Evolutionary conservation across 1,140 invertebrate species (phyloP).

Genomic region (Cotesia vestalis): DNA sequence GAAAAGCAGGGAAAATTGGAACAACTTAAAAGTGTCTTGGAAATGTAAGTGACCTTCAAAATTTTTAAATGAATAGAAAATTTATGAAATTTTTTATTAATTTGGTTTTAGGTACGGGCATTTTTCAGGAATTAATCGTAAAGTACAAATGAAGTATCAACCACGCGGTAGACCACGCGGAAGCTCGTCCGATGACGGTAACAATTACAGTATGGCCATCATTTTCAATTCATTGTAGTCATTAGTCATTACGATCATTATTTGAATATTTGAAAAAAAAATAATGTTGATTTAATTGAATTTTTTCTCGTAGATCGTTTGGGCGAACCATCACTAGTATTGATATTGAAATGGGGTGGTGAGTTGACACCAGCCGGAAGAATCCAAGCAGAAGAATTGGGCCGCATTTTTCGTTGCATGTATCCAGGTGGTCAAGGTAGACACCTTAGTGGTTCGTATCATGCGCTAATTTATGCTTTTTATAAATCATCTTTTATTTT

Average conservation of each 20-base stretch:
- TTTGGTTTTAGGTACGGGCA: slow-evolving; percentile 88
- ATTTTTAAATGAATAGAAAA: neutral
- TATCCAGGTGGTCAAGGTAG: slow-evolving; percentile 92
- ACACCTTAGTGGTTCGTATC: slow-evolving; percentile 77
- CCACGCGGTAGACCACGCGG: slow-evolving; percentile 91
- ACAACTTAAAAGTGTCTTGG: slow-evolving; percentile 96
- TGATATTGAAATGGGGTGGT: slow-evolving; percentile 99
- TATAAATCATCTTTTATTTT: neutral
- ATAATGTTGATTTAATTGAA: slow-evolving; percentile 21
- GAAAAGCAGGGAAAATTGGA: slow-evolving; percentile 97
- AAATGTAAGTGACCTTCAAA: slow-evolving; percentile 84
- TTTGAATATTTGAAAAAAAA: neutral
- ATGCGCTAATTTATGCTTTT: slow-evolving; percentile 61
- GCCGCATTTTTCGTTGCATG: slow-evolving; percentile 98
- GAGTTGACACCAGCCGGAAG: slow-evolving; percentile 97
- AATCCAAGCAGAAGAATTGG: slow-evolving; percentile 96
- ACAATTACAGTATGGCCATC: slow-evolving; percentile 59
- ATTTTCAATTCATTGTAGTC: slow-evolving; percentile 32
- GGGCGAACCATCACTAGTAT: slow-evolving; percentile 87
- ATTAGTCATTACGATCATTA: slow-evolving; percentile 1
- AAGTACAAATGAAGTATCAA: slow-evolving; percentile 99
- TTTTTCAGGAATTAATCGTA: slow-evolving; percentile 99
- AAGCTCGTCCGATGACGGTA: slow-evolving; percentile 95
- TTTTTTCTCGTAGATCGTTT: slow-evolving; percentile 73
- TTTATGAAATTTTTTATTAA: neutral